Conservation (phyloP, 2,797 vertebrate genomes). For the Phataginus tricuspis region DNA sequence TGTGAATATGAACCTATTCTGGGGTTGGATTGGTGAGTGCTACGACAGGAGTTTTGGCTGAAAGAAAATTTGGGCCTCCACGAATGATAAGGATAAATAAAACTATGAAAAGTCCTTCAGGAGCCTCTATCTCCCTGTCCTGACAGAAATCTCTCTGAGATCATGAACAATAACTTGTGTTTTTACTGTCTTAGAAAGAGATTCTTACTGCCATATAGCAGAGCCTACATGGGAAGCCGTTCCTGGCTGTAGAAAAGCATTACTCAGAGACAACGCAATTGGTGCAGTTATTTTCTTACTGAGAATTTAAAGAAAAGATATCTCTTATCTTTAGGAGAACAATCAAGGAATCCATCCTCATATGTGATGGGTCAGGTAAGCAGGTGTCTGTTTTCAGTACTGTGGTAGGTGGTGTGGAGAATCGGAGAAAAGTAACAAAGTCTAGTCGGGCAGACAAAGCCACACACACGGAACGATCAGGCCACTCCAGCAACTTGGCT, state of each 20-base stretch:
- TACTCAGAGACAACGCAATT: background rate
- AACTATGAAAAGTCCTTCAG: background rate
- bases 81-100: background rate
- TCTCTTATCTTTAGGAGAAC: background rate
- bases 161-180: background rate
- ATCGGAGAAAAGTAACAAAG: background rate
- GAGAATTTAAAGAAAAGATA: background rate
- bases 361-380: background rate
- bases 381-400: background rate
- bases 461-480: background rate
- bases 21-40: background rate
- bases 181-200: background rate
- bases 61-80: background rate
- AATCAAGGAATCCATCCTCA: background rate
- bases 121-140: background rate
- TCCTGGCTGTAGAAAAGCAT: background rate
- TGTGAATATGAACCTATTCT: background rate
- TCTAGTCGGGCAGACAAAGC: background rate
- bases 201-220: background rate
- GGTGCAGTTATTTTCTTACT: background rate
- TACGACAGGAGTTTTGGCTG: background rate
- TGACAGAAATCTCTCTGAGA: background rate
- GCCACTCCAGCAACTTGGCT: background rate
- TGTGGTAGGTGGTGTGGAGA: background rate
- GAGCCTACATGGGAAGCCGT: background rate